phyloP scores from a whole-genome alignment of 2,113 vertebrate genomes.

The Thalassoma bifasciatum region DNA sequence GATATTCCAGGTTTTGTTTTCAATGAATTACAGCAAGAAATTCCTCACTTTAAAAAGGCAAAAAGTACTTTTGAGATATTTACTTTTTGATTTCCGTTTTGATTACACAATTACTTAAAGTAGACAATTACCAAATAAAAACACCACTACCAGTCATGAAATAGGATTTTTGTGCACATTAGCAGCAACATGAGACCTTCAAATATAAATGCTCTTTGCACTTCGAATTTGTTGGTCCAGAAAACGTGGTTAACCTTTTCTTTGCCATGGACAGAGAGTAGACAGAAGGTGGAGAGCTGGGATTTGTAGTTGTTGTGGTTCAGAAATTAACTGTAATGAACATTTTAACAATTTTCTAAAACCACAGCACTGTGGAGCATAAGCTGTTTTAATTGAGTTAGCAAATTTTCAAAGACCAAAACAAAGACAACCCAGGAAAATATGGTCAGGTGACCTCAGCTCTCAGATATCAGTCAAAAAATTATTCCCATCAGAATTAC shows the following conservation, averaged over 20 bases:
- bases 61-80: conserved; percentile 3
- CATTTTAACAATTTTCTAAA: neutral
- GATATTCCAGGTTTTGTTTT: conserved; percentile 52
- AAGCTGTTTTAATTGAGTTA: neutral
- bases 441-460: too few species aligned
- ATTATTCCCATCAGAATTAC: neutral
- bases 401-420: neutral
- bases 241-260: neutral
- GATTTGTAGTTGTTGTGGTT: neutral
- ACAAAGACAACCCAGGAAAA: neutral
- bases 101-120: too few species aligned
- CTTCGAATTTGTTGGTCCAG: neutral
- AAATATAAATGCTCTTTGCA: too few species aligned
- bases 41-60: conserved; percentile 4
- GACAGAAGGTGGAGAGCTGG: neutral
- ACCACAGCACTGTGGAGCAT: too few species aligned
- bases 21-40: conserved; percentile 39
- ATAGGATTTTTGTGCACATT: too few species aligned
- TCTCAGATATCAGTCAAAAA: neutral
- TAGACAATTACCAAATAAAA: too few species aligned
- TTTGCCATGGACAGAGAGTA: neutral
- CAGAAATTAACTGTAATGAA: neutral
- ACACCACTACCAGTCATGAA: too few species aligned
- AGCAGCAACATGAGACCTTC: too few species aligned
- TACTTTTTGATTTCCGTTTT: conserved; percentile 14